Base-by-base conservation (phyloP, 2,113 vertebrate genomes). In the Cyprinodon brontotheroides region DNA sequence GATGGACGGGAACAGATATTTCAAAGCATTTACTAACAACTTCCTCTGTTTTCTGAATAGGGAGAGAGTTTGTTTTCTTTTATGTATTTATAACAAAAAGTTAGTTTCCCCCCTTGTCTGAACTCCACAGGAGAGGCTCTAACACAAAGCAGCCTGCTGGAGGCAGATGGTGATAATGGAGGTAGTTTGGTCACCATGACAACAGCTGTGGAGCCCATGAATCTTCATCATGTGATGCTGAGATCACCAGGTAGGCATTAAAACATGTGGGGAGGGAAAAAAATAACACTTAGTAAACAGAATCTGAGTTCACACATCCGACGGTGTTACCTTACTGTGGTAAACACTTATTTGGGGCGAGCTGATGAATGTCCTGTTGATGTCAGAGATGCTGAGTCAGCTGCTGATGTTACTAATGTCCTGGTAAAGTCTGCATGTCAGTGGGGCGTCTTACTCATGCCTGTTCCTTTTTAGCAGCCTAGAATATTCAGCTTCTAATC, bases 101-200 rank as follows among this genome's bases (percentile, higher is more conserved):
- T 7, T 3, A 38, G 68, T 59, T 77, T 68, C 45, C 17, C 4
- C 70, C 40, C 79, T 22, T 80, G 40, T 71, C 57, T 78, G 67
- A 20, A 43, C 43, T 69, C 68, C 59, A 87, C 91, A 94, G 94
- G 92, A 87, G 97, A 98, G 77, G 95, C 96, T 15, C 93, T 98
- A 78, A 96, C 97, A 89, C 96, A 97, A 69, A 98, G 96, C 92
- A 97, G 95, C 90, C 94, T 98, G 89, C 93, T 98, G 87, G 97
- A 98, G 92, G 96, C 96, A 59, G 94, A 96, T 11, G 93, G 95
- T 57, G 94, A 95, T 74, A 92, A 94, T 4, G 92, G 87, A 83
- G 96, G 96, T 83, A 91, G 91, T 79, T 92, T 97, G 91, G 95
- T 96, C 85, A 92, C 96, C 91, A 93, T 98, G 94, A 95, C 95